phyloP scores from a whole-genome alignment of 2,113 vertebrate genomes.

The Muntiacus reevesi region DNA sequence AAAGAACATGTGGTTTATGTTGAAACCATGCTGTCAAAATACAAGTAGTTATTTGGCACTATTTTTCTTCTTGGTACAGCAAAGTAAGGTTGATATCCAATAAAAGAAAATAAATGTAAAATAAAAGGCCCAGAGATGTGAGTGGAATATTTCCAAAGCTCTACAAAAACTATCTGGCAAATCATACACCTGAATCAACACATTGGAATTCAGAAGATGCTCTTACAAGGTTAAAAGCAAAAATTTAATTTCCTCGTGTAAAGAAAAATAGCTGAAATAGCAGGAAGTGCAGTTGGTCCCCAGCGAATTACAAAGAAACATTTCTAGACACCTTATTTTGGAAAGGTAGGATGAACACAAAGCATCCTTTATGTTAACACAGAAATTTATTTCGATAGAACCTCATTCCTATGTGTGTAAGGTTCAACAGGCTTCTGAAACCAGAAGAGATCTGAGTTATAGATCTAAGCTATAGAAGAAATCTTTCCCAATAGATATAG shows the following conservation, averaged over 20 bases:
- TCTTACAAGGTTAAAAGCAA: neutral
- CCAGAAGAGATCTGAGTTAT: neutral
- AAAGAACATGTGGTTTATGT: neutral
- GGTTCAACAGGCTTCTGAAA: neutral
- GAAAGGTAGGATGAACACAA: neutral
- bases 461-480: neutral
- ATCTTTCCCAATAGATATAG: neutral
- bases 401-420: neutral
- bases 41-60: neutral
- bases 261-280: neutral
- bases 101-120: constrained; percentile 22
- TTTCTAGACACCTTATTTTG: neutral
- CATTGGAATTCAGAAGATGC: constrained; percentile 16
- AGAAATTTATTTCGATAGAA: neutral
- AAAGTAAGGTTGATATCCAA: neutral
- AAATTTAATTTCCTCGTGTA: neutral
- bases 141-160: constrained; percentile 27
- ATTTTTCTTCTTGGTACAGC: neutral
- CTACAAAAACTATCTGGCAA: neutral
- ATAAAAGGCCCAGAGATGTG: neutral
- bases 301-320: neutral
- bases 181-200: neutral
- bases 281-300: neutral
- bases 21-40: neutral
- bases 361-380: neutral